Percentiles rank a stretch among this genome's conserved stretches.
Conservation (phyloP, 2,797 vertebrate genomes). For the Pampus argenteus region DNA sequence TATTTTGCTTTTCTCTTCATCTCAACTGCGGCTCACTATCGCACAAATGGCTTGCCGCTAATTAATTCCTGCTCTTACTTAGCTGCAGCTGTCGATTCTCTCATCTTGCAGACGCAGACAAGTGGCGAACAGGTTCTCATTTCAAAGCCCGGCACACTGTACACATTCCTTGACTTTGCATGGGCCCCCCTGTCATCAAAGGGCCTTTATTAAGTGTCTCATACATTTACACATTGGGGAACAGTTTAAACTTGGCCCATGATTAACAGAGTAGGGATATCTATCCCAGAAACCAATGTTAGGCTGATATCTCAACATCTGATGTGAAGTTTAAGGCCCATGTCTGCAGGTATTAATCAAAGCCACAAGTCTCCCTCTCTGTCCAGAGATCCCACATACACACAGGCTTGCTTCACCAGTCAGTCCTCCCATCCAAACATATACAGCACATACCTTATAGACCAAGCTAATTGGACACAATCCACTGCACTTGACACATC, state of each 20-base stretch:
- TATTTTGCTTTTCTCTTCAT: slow-evolving; percentile 84
- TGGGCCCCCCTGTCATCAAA: slow-evolving; percentile 83
- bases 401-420: slow-evolving; percentile 21
- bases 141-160: slow-evolving; percentile 81
- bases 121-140: slow-evolving; percentile 86
- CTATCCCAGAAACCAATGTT: slow-evolving; percentile 82
- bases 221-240: slow-evolving; percentile 85
- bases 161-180: slow-evolving; percentile 79
- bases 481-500: slow-evolving; percentile 76
- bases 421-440: slow-evolving; percentile 57
- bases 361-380: slow-evolving; percentile 67
- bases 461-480: slow-evolving; percentile 73
- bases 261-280: slow-evolving; percentile 80
- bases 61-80: slow-evolving; percentile 83
- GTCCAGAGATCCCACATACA: slow-evolving; percentile 40
- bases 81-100: slow-evolving; percentile 82
- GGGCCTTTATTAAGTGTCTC: slow-evolving; percentile 84
- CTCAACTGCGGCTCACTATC: slow-evolving; percentile 65
- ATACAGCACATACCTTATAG: slow-evolving; percentile 65
- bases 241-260: slow-evolving; percentile 83
- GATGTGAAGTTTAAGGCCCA: slow-evolving; percentile 70
- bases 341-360: slow-evolving; percentile 85
- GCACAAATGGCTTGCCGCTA: slow-evolving; percentile 70
- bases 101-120: slow-evolving; percentile 80
- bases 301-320: slow-evolving; percentile 81